phyloP scores from a whole-genome alignment of 2,797 vertebrate genomes.

The Dromococcyx pavoninus region DNA sequence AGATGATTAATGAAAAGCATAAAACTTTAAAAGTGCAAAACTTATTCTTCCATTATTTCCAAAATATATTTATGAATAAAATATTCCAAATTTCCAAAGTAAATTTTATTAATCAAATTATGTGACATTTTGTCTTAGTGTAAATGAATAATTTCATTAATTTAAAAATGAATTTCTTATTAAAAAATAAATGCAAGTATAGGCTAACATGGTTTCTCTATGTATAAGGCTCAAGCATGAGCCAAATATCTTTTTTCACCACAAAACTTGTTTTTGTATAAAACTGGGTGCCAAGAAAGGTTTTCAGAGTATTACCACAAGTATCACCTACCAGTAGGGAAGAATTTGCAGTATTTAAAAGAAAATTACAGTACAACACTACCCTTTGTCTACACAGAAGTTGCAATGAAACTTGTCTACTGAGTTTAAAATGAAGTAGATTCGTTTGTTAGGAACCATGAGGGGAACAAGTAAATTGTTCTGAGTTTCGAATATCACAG shows the following conservation, averaged over 20 bases:
- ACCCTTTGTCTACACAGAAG: not conserved
- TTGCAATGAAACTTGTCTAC: not conserved
- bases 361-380: not conserved
- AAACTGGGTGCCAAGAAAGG: not conserved
- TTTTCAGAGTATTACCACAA: not conserved
- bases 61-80: not conserved
- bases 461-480: not conserved
- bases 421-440: constrained; percentile 1
- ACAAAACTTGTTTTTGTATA: not conserved
- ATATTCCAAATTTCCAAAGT: not conserved
- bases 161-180: not conserved
- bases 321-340: not conserved
- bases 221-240: not conserved
- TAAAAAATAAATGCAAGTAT: not conserved
- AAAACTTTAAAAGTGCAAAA: not conserved
- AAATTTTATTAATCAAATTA: not conserved
- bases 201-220: not conserved
- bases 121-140: not conserved
- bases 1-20: not conserved
- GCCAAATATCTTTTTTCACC: not conserved
- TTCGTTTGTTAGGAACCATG: not conserved
- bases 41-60: not conserved
- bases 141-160: not conserved
- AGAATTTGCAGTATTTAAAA: not conserved
- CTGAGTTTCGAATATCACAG: not conserved